Evolutionary conservation across 2,113 vertebrate genomes (phyloP).

Genomic region (Thalassoma bifasciatum): DNA sequence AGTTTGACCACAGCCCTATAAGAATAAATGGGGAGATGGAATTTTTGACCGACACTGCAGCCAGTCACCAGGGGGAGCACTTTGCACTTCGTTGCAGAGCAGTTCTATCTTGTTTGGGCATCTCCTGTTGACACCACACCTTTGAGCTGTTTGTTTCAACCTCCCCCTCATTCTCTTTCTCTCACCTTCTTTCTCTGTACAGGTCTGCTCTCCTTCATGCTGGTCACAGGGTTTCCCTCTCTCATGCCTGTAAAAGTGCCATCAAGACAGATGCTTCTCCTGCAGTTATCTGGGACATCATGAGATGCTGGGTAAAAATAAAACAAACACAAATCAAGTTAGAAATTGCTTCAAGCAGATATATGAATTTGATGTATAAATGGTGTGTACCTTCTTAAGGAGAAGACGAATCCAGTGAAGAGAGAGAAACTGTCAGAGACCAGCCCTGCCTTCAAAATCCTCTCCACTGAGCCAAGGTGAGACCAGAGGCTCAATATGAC

Average conservation of each 20-base stretch:
- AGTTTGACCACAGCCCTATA: too few relatives aligned
- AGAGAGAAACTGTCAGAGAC: conserved; percentile 86
- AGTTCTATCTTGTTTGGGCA: background rate
- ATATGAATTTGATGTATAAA: background rate
- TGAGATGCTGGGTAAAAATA: conserved; percentile 91
- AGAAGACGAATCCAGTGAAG: conserved; percentile 88
- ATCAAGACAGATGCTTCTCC: conserved; percentile 89
- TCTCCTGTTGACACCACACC: background rate
- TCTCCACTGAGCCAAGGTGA: conserved; percentile 87
- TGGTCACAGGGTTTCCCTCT: conserved; percentile 90
- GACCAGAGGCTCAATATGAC: background rate
- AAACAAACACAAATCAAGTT: too few relatives aligned
- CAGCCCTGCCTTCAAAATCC: conserved; percentile 88
- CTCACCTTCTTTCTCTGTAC: conserved; percentile 8
- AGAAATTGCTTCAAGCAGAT: too few relatives aligned
- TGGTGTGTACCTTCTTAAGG: conserved; percentile 71
- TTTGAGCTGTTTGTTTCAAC: background rate
- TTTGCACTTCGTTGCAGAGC: background rate
- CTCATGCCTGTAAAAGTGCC: conserved; percentile 91
- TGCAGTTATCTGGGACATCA: conserved; percentile 89
- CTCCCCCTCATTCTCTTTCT: too few relatives aligned
- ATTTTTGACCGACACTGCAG: too few relatives aligned
- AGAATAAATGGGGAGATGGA: too few relatives aligned
- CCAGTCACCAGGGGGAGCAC: too few relatives aligned
- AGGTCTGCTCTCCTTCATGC: conserved; percentile 92